Conservation (phyloP, 1,140 invertebrate species). For the Pseudobourletiella spinata region DNA sequence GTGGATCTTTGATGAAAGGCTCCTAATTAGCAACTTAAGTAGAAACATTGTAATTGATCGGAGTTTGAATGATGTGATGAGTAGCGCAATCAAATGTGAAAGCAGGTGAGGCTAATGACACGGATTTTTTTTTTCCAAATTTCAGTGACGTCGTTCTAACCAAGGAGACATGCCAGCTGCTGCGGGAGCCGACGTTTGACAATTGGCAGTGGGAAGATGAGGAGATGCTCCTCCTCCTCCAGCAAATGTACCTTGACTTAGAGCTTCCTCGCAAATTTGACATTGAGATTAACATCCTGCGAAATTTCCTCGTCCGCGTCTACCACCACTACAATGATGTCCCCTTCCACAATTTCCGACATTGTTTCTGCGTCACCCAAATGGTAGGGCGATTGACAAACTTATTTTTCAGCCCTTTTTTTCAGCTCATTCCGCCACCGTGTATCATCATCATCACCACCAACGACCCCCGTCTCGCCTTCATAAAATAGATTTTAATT, state of each 20-base stretch:
- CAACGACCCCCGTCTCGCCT: too few species aligned
- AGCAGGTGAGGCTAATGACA: too few species aligned
- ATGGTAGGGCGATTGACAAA: too few species aligned
- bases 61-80: too few species aligned
- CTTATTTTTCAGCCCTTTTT: too few species aligned
- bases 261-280: conserved; percentile 65
- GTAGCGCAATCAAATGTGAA: too few species aligned
- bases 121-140: conserved; percentile 29
- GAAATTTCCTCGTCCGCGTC: conserved; percentile 54
- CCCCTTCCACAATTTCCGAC: conserved; percentile 82
- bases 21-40: too few species aligned
- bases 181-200: conserved; percentile 68
- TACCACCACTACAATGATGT: conserved; percentile 85
- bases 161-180: conserved; percentile 50
- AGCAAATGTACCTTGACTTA: conserved; percentile 72
- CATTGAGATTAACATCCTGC: conserved; percentile 52
- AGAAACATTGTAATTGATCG: too few species aligned
- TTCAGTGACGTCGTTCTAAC: conserved; percentile 55
- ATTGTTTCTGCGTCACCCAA: conserved; percentile 82
- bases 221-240: conserved; percentile 67
- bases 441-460: too few species aligned
- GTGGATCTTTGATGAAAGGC: too few species aligned
- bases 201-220: conserved; percentile 74
- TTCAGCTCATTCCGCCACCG: not conserved
- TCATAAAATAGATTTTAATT: too few species aligned